phyloP scores from a whole-genome alignment of 2,888 invertebrate species.

The Amblyteles armatorius region DNA sequence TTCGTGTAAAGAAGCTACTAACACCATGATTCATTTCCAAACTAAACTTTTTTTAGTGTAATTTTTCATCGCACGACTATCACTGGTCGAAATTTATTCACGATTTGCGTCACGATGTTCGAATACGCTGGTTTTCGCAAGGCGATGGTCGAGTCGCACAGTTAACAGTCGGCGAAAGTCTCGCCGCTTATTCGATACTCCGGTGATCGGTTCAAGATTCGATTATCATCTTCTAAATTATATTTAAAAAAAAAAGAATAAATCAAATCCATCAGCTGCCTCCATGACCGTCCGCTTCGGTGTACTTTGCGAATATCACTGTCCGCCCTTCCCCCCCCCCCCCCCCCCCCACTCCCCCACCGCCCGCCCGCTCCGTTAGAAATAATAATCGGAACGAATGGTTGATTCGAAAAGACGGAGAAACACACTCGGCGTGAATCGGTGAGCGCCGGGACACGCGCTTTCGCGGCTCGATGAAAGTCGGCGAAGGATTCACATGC shows the following conservation, averaged over 20 bases:
- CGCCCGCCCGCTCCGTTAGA: neutral
- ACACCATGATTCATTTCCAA: no score
- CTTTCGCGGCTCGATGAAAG: slow-evolving; percentile 63
- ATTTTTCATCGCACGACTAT: slow-evolving; percentile 18
- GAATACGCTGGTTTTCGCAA: slow-evolving; percentile 25
- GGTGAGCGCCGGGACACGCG: neutral
- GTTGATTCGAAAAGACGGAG: slow-evolving; percentile 9
- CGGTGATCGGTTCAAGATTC: neutral
- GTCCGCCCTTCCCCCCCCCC: neutral
- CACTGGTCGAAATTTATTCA: slow-evolving; percentile 61
- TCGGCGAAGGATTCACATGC: slow-evolving; percentile 37
- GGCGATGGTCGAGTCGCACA: slow-evolving; percentile 19
- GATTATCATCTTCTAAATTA: neutral
- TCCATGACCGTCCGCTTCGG: neutral
- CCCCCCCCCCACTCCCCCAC: no score
- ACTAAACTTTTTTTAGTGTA: no score
- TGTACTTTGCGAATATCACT: neutral
- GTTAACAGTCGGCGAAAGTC: slow-evolving; percentile 53
- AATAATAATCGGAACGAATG: slow-evolving; percentile 17
- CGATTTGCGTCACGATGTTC: slow-evolving; percentile 62
- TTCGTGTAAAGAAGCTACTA: no score
- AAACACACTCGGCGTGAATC: slow-evolving; percentile 2
- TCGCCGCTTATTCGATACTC: slow-evolving; percentile 14
- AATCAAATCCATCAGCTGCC: neutral
- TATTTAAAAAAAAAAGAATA: neutral